These are phyloP conservation scores for Cheilosia impressa DNA, from an alignment of 2,888 invertebrate genomes.

Conservation along the genomic window DNA sequence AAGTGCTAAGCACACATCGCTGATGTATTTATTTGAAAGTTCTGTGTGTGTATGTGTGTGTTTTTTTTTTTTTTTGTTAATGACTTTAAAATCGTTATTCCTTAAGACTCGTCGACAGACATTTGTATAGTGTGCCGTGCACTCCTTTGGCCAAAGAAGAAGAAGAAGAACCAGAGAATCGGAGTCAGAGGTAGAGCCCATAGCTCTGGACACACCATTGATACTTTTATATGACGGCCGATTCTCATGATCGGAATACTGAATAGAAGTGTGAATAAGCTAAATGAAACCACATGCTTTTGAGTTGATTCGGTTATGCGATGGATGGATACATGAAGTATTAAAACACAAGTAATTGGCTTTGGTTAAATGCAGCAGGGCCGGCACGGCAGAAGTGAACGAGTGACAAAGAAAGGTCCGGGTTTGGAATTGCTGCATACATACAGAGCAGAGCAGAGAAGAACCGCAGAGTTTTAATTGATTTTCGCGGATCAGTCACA, in stretches of 20 bases:
- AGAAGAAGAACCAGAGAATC: background rate
- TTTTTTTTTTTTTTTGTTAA: conserved; percentile 33
- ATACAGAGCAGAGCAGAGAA: background rate
- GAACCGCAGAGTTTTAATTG: conserved; percentile 67
- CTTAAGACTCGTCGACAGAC: conserved; percentile 21
- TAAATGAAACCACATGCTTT: conserved; percentile 65
- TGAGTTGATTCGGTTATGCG: conserved; percentile 62
- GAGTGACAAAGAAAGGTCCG: conserved; percentile 73
- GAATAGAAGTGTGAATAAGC: conserved; percentile 72
- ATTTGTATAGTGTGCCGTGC: background rate
- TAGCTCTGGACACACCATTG: conserved; percentile 50
- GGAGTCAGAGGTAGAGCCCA: conserved; percentile 24
- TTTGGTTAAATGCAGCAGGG: conserved; percentile 56
- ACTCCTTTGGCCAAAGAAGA: conserved; percentile 19
- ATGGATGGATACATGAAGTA: conserved; percentile 51
- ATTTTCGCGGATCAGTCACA: conserved; percentile 64
- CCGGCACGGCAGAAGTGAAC: conserved; percentile 37
- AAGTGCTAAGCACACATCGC: conserved; percentile 58
- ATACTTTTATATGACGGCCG: conserved; percentile 70
- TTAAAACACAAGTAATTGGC: conserved; percentile 70
- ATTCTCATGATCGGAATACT: conserved; percentile 71
- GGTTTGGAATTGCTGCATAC: conserved; percentile 35
- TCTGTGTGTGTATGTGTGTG: background rate
- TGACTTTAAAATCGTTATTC: conserved; percentile 59
- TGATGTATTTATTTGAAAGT: conserved; percentile 32